Evolutionary conservation across 2,888 invertebrate genomes (phyloP).

Genomic region (Caradrina clavipalpis): DNA sequence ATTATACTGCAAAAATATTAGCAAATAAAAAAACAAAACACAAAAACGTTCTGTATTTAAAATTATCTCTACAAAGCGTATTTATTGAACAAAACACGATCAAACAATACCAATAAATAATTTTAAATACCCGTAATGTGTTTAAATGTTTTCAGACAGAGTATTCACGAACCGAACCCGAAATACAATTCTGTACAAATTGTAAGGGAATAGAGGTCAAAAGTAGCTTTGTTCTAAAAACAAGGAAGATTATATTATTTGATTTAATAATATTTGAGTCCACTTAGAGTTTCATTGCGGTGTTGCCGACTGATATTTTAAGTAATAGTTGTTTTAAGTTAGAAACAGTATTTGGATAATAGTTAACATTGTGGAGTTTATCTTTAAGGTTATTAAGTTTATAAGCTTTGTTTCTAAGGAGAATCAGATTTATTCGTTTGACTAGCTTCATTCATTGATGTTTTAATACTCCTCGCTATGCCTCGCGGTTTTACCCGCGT

Average conservation of each 20-base stretch:
- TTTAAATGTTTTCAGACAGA: conserved; percentile 31
- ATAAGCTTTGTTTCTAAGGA: neutral
- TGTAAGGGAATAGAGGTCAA: conserved; percentile 9
- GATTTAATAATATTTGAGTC: conserved; percentile 23
- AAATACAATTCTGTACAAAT: conserved; percentile 32
- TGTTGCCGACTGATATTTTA: conserved; percentile 14
- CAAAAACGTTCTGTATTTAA: neutral
- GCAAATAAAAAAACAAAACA: neutral
- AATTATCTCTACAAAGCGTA: conserved; percentile 9
- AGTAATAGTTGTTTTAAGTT: conserved; percentile 1
- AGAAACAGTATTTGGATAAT: neutral
- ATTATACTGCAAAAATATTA: no score
- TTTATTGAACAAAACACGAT: conserved; percentile 28
- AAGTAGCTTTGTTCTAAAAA: conserved; percentile 31
- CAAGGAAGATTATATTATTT: conserved; percentile 27
- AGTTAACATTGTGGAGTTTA: neutral
- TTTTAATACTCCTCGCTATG: no score
- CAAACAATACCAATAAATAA: conserved; percentile 51
- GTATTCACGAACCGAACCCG: conserved; percentile 17
- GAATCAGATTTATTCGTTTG: no score
- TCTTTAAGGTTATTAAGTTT: neutral
- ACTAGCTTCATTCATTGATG: no score
- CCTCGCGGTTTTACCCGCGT: no score
- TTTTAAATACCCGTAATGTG: conserved; percentile 28
- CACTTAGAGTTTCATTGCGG: conserved; percentile 3